Evolutionary conservation across 1,140 invertebrate genomes (phyloP), one percentile per base, ranked within the genome.

Genomic region (Drosophila subobscura): DNA sequence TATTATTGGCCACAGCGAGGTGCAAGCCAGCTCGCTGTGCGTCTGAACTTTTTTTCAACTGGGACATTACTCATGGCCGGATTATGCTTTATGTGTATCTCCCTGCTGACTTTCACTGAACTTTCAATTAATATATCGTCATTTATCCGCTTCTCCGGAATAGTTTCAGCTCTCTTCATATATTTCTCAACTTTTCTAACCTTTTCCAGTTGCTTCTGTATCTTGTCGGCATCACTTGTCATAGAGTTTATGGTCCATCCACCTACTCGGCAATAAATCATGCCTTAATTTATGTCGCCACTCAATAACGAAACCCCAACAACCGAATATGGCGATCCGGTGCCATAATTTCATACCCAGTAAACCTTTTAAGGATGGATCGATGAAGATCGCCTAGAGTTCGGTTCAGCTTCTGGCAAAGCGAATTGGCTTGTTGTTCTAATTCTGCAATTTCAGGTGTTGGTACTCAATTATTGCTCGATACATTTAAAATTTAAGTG

Each of bases 1-100:
- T 91, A 91, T 91, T 88, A 75, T 81, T 83, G 66, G 64, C 66
- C 66, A 49, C 66, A 67, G 64, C 66, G 64, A 33, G 65, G 66
- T 51, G 41, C 44, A 44, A 29, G 51, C 33, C 33, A 47, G 55
- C 57, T 55, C 74, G 50, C 58, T 55, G 51, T 61, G 55, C 23
- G 50, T n/a, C 54, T 20, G 16, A 20, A 20, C 16, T 20, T 20
- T 20, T 20, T 1, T 20, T 71, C 71, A 63, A 56, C 53, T 72
- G 54, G 46, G 59, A 74, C 77, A 75, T 64, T 68, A 53, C 55
- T 73, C 68, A 73, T 42, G 27, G 41, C 70, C 6, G 73, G 81
- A 84, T 77, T 70, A 77, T 53, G 6, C 33, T 23, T 1, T 37
- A 22, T 14, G 7, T 10, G 6, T n/a, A 16, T n/a, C 22, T 42